phyloP scores from a whole-genome alignment of 2,888 invertebrate species.

The Zelleria hepariella region DNA sequence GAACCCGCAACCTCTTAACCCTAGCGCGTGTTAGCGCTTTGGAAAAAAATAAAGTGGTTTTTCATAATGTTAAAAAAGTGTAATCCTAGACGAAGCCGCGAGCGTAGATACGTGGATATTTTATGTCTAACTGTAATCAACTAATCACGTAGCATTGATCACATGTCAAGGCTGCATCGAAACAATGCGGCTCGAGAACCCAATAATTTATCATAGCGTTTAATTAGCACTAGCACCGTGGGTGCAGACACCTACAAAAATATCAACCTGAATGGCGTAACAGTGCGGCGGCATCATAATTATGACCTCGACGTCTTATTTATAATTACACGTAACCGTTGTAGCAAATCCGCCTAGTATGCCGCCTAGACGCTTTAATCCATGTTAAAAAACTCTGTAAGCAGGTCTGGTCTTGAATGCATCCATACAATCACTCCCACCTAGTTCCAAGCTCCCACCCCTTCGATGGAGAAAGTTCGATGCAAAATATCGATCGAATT shows the following conservation, averaged over 20 bases:
- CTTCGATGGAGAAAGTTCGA: too few species aligned
- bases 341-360: constrained; percentile 32
- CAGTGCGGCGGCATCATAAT: constrained; percentile 19
- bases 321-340: constrained; percentile 33
- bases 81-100: too few species aligned
- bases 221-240: not conserved
- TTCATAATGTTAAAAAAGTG: too few species aligned
- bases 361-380: not conserved
- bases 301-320: constrained; percentile 44
- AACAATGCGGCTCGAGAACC: not conserved
- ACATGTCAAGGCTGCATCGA: not conserved
- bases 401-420: too few species aligned
- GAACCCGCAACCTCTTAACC: too few species aligned
- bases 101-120: too few species aligned
- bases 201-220: not conserved
- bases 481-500: too few species aligned
- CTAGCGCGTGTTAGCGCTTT: too few species aligned
- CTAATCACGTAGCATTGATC: not conserved
- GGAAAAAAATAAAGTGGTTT: too few species aligned
- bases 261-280: constrained; percentile 12
- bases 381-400: not conserved
- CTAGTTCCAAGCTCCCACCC: too few species aligned
- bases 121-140: not conserved
- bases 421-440: too few species aligned
- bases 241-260: constrained; percentile 3